Conservation (phyloP, 2,888 invertebrate species). For the Eretmocerus hayati region DNA sequence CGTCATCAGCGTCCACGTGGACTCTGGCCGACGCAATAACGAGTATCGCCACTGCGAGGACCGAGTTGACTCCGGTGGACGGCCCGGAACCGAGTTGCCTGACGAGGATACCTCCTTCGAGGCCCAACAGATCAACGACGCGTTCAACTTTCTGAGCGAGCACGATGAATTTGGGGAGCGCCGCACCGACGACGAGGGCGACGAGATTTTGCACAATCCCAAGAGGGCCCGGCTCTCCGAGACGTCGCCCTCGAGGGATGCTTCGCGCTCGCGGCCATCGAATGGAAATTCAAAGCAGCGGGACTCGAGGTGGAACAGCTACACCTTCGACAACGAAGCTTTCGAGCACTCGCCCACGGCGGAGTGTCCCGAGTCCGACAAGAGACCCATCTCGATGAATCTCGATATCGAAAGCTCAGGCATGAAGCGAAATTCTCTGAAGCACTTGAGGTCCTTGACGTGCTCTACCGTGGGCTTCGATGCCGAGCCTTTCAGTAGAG, state of each 20-base stretch:
- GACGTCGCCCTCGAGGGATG: neutral
- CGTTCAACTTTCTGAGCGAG: constrained; percentile 40
- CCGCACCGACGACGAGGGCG: constrained; percentile 27
- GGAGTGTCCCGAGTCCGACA: constrained; percentile 7
- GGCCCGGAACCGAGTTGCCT: neutral
- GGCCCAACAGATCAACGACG: constrained; percentile 37
- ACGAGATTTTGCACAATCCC: constrained; percentile 1
- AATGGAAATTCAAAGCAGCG: too few relatives aligned
- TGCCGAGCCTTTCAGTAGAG: constrained; percentile 9
- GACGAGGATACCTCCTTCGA: constrained; percentile 28
- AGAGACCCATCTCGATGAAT: constrained; percentile 6
- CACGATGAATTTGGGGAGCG: constrained; percentile 33
- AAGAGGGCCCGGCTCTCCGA: neutral
- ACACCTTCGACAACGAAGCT: constrained; percentile 18
- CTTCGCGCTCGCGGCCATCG: neutral
- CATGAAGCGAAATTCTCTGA: constrained; percentile 17
- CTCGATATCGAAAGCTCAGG: constrained; percentile 10
- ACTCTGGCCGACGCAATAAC: constrained; percentile 10
- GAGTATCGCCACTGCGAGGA: neutral
- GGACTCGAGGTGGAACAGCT: neutral
- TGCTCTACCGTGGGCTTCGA: constrained; percentile 19
- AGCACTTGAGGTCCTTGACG: constrained; percentile 21
- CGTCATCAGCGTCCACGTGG: constrained; percentile 29
- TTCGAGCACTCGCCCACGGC: constrained; percentile 18
- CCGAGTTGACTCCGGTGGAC: too few relatives aligned